Evolutionary conservation across 2,797 vertebrate genomes (phyloP), one percentile per base, ranked within the genome.

Genomic region (Cercopithecus petaurista): DNA sequence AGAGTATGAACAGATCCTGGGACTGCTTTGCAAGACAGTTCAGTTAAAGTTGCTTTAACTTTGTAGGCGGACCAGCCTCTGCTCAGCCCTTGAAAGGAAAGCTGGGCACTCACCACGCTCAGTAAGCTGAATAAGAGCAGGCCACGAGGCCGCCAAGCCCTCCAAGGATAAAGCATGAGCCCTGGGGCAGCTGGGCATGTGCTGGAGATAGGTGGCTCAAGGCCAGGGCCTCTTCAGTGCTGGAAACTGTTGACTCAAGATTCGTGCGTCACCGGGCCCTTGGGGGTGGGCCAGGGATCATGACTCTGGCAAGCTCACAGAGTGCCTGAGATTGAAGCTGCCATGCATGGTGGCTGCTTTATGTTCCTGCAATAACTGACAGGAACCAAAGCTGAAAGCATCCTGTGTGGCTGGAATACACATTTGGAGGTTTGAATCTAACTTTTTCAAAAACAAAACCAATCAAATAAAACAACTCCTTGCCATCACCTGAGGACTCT

Each of bases 61-160:
- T 43, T 81, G 86, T 46, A 24, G 48, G 28, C 1, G 1, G 4
- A 13, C 57, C 70, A 89, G n/a, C 59, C 59, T 92, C 85, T 64
- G 64, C 39, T 24, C 19, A 7, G 52, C 22, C 33, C 41, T 76
- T 26, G 0, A 26, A 7, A 50, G 30, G 19, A 9, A 87, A 83
- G 5, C 24, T 0, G 26, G 33, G 10, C 4, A 0, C 11, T 28
- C 43, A 21, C 41, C 46, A 12, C 0, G 0, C 26, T 33, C 3
- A 5, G 15, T 41, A 12, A 73, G 61, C 17, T 91, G 24, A 24
- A 46, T 7, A 7, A 41, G 15, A 43, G 22, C 26, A 57, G 55
- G 33, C 48, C 21, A 26, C 0, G 17, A 5, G 39, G 10, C 24
- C 6, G 8, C 1, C 24, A 28, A 77, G 52, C 1, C 11, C 39